A percentile compares a stretch with the other conserved stretches of the same genome.
These are phyloP conservation scores for Leptopilina drosophilae DNA, from an alignment of 2,888 invertebrate species.

Conservation along the genomic window DNA sequence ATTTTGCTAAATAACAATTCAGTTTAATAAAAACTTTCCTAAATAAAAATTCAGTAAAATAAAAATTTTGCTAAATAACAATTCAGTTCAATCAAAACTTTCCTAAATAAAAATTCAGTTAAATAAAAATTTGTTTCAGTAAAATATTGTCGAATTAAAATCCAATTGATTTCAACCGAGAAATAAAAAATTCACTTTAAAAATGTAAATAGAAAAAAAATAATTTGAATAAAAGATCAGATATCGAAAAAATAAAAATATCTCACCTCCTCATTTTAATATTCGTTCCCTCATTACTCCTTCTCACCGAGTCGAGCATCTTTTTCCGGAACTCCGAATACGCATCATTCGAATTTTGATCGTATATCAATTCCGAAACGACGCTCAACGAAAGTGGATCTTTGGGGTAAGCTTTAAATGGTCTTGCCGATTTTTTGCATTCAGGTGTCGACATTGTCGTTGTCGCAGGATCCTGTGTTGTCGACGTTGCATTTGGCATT, in stretches of 20 bases:
- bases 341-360: slow-evolving; percentile 82
- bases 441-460: slow-evolving; percentile 38
- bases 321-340: slow-evolving; percentile 85
- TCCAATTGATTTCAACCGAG: neutral
- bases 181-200: no score
- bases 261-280: slow-evolving; percentile 82
- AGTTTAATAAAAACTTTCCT: no score
- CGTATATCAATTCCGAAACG: slow-evolving; percentile 77
- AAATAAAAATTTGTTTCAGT: no score
- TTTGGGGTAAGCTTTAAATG: slow-evolving; percentile 86
- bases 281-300: slow-evolving; percentile 82
- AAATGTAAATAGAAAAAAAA: no score
- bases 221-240: no score
- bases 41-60: no score
- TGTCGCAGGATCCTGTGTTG: slow-evolving; percentile 43
- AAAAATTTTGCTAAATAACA: no score
- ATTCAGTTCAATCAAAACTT: no score
- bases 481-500: slow-evolving; percentile 30
- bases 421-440: slow-evolving; percentile 78
- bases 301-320: slow-evolving; percentile 83
- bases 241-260: neutral
- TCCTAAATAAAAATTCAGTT: no score
- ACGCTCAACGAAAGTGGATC: slow-evolving; percentile 82
- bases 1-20: no score
- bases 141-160: neutral